Base-by-base conservation (phyloP, 2,888 invertebrate species). In the Phyto melanocephala region DNA sequence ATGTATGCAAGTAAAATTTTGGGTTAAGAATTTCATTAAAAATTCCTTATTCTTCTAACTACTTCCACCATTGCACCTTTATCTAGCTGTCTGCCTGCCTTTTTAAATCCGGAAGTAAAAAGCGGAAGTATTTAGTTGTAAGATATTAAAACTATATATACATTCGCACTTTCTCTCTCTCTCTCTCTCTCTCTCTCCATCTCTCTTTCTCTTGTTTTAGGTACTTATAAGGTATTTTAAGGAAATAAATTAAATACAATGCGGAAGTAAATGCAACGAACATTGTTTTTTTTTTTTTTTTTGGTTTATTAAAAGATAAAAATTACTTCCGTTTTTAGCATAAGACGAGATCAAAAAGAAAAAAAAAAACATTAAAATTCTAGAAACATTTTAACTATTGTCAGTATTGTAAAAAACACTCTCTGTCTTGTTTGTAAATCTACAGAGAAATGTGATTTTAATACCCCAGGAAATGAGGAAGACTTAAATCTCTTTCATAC, bases 91-190 rank as follows among this genome's bases (percentile, higher is more conserved):
- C 50, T 47, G 24, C 6, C 28, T 28, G 28, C 6, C 6, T 28
- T 15, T 47, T 63, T 68, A 82, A 82, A 79, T 82, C 74, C 82
- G 82, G 82, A 82, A 82, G 82, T 8, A 45, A 71, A 45, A 56
- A 56, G 24, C 72, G 80, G 67, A 74, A 77, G 74, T 77, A 80
- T 62, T 77, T 77, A 58, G 15, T 42, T 63, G 62, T 42, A 28
- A 50, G 60, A 42, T 82, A 50, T 75, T 37, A 74, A 62, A 45
- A 54, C 24, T 42, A 54, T 13, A 52, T 2, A 45, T 11, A 8
- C 8, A 2, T n/a, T 45, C 20, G 5, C 17, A n/a, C 1, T n/a
- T 8, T 7, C 17, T n/a, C 40, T 11, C n/a, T 11, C 28, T 54
- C 20, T 4, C 6, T 42, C n/a, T 13, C 20, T 45, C 22, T 7